Conservation (phyloP, 2,113 vertebrate species). For the Opisthocomus hoazin region DNA sequence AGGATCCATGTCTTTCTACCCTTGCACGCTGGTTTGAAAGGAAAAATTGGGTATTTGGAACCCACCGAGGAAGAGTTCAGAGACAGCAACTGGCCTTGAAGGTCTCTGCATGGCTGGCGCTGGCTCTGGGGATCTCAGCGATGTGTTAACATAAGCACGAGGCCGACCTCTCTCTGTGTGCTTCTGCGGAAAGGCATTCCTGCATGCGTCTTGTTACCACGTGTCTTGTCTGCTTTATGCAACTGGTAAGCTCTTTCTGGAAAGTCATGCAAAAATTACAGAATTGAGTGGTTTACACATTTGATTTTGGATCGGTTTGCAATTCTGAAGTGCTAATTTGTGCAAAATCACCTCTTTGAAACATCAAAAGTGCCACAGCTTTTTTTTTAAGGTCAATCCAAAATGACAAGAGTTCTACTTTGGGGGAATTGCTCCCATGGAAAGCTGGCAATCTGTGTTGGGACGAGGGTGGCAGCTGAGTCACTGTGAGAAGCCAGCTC, state of each 20-base stretch:
- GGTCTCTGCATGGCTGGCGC: background rate
- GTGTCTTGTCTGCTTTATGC: background rate
- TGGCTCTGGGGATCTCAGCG: background rate
- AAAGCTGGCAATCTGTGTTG: background rate
- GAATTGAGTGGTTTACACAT: background rate
- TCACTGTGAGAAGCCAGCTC: background rate
- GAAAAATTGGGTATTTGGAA: background rate
- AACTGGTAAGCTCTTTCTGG: background rate
- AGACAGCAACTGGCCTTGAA: background rate
- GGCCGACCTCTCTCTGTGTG: background rate
- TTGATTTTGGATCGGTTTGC: background rate
- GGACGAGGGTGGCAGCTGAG: background rate
- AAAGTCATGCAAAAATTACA: background rate
- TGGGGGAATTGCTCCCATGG: background rate
- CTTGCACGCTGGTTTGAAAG: background rate
- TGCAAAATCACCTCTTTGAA: background rate
- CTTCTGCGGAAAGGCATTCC: background rate
- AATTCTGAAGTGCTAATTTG: background rate
- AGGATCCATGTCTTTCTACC: background rate
- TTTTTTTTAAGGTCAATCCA: background rate
- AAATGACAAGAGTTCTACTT: background rate
- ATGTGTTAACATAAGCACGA: background rate
- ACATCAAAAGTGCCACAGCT: background rate
- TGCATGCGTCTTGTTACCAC: background rate
- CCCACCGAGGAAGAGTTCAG: background rate